These are phyloP conservation scores for Daubentonia madagascariensis DNA, from an alignment of 2,113 vertebrate species.

Conservation along the genomic window DNA sequence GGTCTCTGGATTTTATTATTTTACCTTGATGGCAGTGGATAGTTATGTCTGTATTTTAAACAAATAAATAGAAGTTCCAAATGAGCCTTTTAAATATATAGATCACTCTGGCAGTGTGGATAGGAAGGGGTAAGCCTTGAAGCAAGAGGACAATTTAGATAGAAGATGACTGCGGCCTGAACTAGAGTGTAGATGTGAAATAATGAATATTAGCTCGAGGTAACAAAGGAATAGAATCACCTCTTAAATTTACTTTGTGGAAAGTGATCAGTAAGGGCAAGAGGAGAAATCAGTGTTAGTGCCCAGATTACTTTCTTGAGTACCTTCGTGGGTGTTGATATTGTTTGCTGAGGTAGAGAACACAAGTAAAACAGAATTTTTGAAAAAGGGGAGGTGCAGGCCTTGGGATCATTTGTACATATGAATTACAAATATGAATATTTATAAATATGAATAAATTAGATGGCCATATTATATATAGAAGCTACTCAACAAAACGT, in stretches of 20 bases:
- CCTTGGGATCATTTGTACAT: background rate
- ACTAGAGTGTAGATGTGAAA: background rate
- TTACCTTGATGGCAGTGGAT: background rate
- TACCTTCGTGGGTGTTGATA: background rate
- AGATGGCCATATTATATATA: background rate
- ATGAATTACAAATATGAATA: background rate
- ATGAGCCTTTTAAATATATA: too few species aligned
- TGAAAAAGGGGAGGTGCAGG: background rate
- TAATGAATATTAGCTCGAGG: background rate
- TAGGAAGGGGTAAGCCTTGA: background rate
- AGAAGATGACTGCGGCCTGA: background rate
- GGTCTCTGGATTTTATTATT: background rate
- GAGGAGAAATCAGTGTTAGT: background rate
- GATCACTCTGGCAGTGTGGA: background rate
- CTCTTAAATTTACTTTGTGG: background rate
- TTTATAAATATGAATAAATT: background rate
- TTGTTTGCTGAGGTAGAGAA: background rate
- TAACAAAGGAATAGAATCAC: background rate
- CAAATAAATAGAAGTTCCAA: background rate
- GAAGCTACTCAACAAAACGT: background rate
- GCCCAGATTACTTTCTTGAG: background rate
- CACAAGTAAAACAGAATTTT: background rate
- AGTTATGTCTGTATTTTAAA: background rate
- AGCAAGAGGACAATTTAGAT: background rate
- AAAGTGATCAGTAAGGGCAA: background rate